Percentiles rank a stretch among this genome's conserved stretches.
phyloP scores from a whole-genome alignment of 2,797 vertebrate genomes.

The Sandelia bainsii region DNA sequence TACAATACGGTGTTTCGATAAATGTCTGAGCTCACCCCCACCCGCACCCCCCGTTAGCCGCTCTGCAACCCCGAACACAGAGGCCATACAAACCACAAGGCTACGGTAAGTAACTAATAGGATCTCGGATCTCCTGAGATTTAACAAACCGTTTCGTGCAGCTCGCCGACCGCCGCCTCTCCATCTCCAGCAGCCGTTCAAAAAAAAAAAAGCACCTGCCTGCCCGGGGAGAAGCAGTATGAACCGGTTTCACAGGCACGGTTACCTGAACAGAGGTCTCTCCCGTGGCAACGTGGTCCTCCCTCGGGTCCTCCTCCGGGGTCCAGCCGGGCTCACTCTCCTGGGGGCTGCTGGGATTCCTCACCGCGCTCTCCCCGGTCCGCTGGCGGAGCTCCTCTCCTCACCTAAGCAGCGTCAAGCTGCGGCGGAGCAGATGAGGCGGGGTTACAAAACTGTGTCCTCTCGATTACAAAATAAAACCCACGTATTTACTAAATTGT shows the following conservation, averaged over 20 bases:
- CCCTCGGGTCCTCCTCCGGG: constrained; percentile 79
- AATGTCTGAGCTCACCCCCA: not conserved
- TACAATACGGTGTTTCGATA: constrained; percentile 1
- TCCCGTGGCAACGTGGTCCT: constrained; percentile 79
- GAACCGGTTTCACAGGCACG: constrained; percentile 25
- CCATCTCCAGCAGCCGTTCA: constrained; percentile 50
- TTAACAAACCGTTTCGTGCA: constrained; percentile 39
- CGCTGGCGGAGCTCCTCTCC: constrained; percentile 71
- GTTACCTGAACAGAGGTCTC: constrained; percentile 84
- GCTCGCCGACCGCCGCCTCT: constrained; percentile 47
- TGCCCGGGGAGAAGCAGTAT: constrained; percentile 7
- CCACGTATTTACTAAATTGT: accelerated
- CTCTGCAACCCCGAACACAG: constrained; percentile 26
- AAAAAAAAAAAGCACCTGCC: constrained; percentile 50
- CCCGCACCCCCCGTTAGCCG: not conserved
- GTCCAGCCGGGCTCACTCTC: constrained; percentile 77
- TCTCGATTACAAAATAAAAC: constrained; percentile 54
- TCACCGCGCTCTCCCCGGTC: constrained; percentile 58
- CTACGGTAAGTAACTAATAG: constrained; percentile 38
- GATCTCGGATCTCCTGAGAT: constrained; percentile 59
- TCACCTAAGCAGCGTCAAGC: constrained; percentile 62
- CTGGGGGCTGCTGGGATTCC: constrained; percentile 27
- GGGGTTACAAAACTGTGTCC: not conserved
- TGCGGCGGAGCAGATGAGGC: not conserved
- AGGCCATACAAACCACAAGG: constrained; percentile 30